Percentiles rank a stretch among this genome's conserved stretches.
Conservation (phyloP, 2,888 invertebrate genomes). For the Lochmaea capreae region DNA sequence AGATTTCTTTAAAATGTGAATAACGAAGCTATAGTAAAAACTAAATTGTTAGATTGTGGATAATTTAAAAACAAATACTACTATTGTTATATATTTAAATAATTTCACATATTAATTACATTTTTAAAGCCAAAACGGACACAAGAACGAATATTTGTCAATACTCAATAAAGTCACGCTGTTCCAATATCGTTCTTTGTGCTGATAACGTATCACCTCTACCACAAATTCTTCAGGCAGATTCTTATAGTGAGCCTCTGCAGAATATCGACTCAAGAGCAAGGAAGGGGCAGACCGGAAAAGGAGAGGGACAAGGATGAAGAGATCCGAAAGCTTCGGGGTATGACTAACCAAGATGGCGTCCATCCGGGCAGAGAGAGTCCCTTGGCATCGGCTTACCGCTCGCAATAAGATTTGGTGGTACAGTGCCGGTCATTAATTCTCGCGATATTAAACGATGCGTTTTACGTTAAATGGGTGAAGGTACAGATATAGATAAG, state of each 20-base stretch:
- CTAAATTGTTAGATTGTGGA: too few relatives aligned
- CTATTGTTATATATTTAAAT: too few relatives aligned
- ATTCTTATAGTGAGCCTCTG: constrained; percentile 62
- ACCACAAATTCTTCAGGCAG: constrained; percentile 58
- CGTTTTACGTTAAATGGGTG: neutral
- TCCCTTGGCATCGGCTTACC: constrained; percentile 64
- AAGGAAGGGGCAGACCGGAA: constrained; percentile 54
- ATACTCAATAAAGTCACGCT: neutral
- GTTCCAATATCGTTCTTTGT: constrained; percentile 36
- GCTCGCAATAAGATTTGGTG: constrained; percentile 66
- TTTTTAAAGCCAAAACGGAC: too few relatives aligned
- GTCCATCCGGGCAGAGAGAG: constrained; percentile 61
- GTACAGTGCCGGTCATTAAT: constrained; percentile 65
- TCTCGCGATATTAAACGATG: constrained; percentile 45
- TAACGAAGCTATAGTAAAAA: too few relatives aligned
- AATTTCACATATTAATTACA: too few relatives aligned
- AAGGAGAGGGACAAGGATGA: constrained; percentile 57
- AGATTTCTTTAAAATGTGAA: too few relatives aligned
- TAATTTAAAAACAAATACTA: too few relatives aligned
- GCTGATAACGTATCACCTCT: constrained; percentile 26
- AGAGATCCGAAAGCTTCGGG: constrained; percentile 53
- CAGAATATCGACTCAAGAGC: constrained; percentile 65
- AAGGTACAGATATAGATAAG: neutral
- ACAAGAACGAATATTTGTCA: too few relatives aligned
- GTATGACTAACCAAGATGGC: constrained; percentile 63